These are phyloP conservation scores for Microcaecilia unicolor DNA, from an alignment of 2,797 vertebrate species.

Conservation along the genomic window DNA sequence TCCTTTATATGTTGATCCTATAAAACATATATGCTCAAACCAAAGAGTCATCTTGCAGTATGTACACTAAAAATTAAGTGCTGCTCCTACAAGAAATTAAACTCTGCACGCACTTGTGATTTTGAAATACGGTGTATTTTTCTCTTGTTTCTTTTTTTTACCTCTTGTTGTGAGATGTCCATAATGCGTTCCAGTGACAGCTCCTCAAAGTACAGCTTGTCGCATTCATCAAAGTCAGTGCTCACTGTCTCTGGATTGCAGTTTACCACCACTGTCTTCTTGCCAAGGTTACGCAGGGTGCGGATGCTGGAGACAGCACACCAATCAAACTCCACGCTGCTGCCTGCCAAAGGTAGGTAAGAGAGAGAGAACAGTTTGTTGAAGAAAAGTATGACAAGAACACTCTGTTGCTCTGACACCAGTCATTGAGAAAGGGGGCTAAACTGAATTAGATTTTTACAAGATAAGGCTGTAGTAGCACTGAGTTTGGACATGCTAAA, in stretches of 20 bases:
- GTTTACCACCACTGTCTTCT: conserved; percentile 83
- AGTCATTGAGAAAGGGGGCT: no score
- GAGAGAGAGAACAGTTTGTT: background rate
- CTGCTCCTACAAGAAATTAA: no score
- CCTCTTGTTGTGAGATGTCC: conserved; percentile 89
- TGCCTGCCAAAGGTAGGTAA: conserved; percentile 64
- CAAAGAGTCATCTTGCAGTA: no score
- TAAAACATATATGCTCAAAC: no score
- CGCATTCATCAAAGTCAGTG: conserved; percentile 94
- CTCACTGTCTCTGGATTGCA: conserved; percentile 95
- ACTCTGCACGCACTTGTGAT: no score
- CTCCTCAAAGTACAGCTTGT: conserved; percentile 93
- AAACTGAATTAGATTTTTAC: no score
- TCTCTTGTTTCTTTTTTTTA: conserved; percentile 32
- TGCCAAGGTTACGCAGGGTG: conserved; percentile 76
- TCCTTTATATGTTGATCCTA: no score
- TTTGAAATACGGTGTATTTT: background rate
- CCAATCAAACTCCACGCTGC: conserved; percentile 95
- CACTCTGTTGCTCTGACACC: no score
- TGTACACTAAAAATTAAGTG: no score
- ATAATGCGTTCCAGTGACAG: conserved; percentile 86
- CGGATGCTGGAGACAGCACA: conserved; percentile 91
- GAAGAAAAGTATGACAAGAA: background rate
- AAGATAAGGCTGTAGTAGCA: no score
- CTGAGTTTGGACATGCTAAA: no score